Evolutionary conservation across 2,888 invertebrate species (phyloP).

Genomic region (Parthenolecanium corni): DNA sequence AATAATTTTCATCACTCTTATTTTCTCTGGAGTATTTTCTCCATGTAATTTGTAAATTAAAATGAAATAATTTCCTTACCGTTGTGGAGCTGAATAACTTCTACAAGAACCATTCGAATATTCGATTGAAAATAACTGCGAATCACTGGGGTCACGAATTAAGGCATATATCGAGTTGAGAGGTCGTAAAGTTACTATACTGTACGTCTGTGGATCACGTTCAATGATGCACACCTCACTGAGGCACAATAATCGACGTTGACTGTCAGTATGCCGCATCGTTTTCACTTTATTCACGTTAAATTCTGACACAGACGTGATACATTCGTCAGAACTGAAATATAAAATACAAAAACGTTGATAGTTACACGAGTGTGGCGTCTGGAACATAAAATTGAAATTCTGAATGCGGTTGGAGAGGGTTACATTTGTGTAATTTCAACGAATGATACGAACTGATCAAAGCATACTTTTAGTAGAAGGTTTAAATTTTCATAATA

Average conservation of each 20-base stretch:
- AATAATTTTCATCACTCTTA: too few relatives aligned
- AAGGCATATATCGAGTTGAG: slow-evolving; percentile 79
- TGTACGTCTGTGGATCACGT: slow-evolving; percentile 93
- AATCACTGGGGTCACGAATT: slow-evolving; percentile 76
- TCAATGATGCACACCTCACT: slow-evolving; percentile 93
- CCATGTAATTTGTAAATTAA: too few relatives aligned
- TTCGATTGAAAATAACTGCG: slow-evolving; percentile 87
- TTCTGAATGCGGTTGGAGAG: slow-evolving; percentile 5
- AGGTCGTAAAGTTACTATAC: slow-evolving; percentile 74
- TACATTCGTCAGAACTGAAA: slow-evolving; percentile 79
- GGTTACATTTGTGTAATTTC: too few relatives aligned
- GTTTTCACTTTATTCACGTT: slow-evolving; percentile 83
- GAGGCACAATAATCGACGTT: slow-evolving; percentile 79
- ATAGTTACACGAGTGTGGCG: neutral
- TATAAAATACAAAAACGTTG: slow-evolving; percentile 7
- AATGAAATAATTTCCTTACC: slow-evolving; percentile 50
- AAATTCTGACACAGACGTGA: slow-evolving; percentile 95
- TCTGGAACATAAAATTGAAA: slow-evolving; percentile 20
- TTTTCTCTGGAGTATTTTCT: too few relatives aligned
- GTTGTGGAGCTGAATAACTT: slow-evolving; percentile 82
- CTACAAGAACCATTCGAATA: slow-evolving; percentile 83
- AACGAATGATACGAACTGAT: too few relatives aligned
- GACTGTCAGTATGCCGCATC: slow-evolving; percentile 67
- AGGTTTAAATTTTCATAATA: too few relatives aligned
- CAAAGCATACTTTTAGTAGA: too few relatives aligned